phyloP scores from a whole-genome alignment of 2,113 vertebrate species.

The Bos taurus region DNA sequence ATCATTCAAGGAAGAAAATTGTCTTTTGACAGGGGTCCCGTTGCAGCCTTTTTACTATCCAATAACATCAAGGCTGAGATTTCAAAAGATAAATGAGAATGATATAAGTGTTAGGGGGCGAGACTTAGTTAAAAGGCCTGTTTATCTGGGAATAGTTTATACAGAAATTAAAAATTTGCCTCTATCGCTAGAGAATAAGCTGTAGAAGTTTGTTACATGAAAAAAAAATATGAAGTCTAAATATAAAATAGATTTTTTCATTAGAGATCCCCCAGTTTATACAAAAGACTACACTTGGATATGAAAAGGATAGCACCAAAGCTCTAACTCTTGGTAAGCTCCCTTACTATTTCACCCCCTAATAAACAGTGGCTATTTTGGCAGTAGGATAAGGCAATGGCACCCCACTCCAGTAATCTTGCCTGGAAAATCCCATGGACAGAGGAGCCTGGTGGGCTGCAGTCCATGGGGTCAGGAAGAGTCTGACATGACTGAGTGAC shows the following conservation, averaged over 20 bases:
- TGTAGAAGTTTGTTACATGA: neutral
- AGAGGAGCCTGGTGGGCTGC: neutral
- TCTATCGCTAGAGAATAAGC: neutral
- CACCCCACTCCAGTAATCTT: neutral
- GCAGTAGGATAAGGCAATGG: neutral
- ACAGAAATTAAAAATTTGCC: conserved; percentile 5
- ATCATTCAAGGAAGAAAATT: conserved; percentile 75
- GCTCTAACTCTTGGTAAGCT: neutral
- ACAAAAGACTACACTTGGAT: neutral
- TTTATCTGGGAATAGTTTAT: conserved; percentile 27
- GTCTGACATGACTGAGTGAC: neutral
- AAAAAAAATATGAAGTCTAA: neutral
- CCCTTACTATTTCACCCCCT: neutral
- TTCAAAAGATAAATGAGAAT: conserved; percentile 61
- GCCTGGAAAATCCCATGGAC: neutral
- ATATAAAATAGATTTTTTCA: neutral
- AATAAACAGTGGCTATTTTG: neutral
- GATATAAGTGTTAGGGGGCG: neutral
- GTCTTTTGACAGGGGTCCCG: conserved; percentile 66
- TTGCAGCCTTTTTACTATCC: conserved; percentile 62
- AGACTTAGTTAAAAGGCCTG: conserved; percentile 40
- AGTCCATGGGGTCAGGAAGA: neutral
- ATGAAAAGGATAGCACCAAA: neutral
- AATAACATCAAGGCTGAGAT: conserved; percentile 61
- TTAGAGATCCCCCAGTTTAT: neutral